A percentile compares a stretch with the other conserved stretches of the same genome.
These are phyloP conservation scores for Elymnias hypermnestra DNA, from an alignment of 1,140 invertebrate genomes.

Conservation along the genomic window DNA sequence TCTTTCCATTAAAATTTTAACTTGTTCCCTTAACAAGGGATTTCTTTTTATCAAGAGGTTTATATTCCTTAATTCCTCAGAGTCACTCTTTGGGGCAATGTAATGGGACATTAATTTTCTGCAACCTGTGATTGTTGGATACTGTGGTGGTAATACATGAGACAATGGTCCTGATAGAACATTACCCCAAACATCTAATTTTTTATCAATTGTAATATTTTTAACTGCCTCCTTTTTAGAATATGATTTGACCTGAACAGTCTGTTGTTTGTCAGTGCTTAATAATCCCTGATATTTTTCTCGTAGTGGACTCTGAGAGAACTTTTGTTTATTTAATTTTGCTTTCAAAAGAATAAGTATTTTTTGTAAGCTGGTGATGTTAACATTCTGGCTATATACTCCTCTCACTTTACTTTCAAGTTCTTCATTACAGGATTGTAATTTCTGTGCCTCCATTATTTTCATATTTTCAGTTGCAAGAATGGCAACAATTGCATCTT, in stretches of 20 bases:
- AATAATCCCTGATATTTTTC: conserved; percentile 32
- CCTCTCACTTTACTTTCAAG: neutral
- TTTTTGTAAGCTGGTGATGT: conserved; percentile 37
- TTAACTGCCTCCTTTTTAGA: conserved; percentile 37
- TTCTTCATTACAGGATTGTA: conserved; percentile 5
- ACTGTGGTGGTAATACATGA: conserved; percentile 55
- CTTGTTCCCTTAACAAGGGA: conserved; percentile 31
- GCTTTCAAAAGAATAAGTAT: conserved; percentile 45
- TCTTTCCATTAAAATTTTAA: conserved; percentile 40
- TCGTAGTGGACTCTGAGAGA: conserved; percentile 24
- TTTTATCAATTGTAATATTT: conserved; percentile 19
- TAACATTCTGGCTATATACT: neutral
- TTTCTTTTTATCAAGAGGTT: conserved; percentile 33
- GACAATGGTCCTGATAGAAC: conserved; percentile 22
- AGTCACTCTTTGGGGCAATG: conserved; percentile 14
- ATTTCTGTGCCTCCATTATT: conserved; percentile 28
- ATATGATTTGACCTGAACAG: conserved; percentile 48
- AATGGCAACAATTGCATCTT: conserved; percentile 53
- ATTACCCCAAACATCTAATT: conserved; percentile 50
- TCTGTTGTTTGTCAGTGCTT: conserved; percentile 20
- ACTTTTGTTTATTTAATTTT: conserved; percentile 37
- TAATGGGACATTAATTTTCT: conserved; percentile 38
- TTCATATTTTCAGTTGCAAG: conserved; percentile 38
- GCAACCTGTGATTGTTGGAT: conserved; percentile 54
- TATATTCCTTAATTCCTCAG: conserved; percentile 24